Evolutionary conservation across 2,888 invertebrate genomes (phyloP).

Genomic region (Apodemia hepburni): DNA sequence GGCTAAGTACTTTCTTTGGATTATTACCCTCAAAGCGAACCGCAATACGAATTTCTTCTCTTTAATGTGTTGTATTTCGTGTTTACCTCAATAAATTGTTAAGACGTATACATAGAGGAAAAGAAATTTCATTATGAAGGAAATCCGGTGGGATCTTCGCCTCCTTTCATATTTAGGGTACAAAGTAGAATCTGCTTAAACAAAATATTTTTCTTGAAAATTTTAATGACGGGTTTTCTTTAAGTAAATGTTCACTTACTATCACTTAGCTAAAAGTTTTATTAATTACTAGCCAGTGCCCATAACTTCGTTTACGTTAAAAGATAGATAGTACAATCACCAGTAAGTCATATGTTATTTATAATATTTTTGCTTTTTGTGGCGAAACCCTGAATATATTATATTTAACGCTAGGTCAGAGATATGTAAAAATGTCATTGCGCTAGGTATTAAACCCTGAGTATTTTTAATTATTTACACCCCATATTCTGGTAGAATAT

Average conservation of each 20-base stretch:
- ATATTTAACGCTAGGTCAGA: no score
- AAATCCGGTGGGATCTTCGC: constrained; percentile 3
- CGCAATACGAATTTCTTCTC: not conserved
- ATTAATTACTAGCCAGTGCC: no score
- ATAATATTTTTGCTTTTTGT: no score
- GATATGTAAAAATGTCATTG: no score
- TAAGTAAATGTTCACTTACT: not conserved
- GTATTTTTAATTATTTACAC: no score
- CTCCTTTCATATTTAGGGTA: not conserved
- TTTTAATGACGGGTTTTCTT: not conserved
- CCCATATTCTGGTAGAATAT: no score
- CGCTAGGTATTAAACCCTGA: no score
- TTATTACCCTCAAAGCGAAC: not conserved
- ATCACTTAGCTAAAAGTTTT: not conserved
- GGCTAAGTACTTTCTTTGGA: not conserved
- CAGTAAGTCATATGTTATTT: no score
- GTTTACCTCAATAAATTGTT: constrained; percentile 11
- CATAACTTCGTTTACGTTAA: no score
- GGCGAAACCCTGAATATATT: no score
- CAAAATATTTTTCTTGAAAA: not conserved
- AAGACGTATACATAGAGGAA: not conserved
- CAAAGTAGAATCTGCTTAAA: not conserved
- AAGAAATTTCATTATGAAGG: constrained; percentile 13
- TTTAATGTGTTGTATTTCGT: constrained; percentile 8
- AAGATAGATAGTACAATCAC: no score